phyloP scores from a whole-genome alignment of 2,113 vertebrate genomes.

The Cyprinodon variegatus region DNA sequence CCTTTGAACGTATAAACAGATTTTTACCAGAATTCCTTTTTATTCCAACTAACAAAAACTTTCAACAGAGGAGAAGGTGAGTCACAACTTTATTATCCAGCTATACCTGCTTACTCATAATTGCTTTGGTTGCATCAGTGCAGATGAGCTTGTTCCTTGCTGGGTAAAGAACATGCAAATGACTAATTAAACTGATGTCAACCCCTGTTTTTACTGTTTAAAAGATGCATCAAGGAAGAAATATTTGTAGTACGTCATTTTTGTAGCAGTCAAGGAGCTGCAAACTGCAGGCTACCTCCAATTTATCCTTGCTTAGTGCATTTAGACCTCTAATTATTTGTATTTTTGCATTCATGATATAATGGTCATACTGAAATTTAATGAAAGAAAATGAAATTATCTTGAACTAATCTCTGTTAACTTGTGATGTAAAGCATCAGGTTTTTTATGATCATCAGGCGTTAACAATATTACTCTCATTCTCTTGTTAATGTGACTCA shows the following conservation, averaged over 20 bases:
- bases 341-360: neutral
- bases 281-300: neutral
- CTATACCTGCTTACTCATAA: neutral
- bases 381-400: no score
- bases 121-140: slow-evolving; percentile 11
- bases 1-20: no score
- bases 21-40: no score
- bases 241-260: slow-evolving; percentile 11
- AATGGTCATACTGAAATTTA: no score
- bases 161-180: neutral
- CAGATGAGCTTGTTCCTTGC: slow-evolving; percentile 6
- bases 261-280: slow-evolving; percentile 1
- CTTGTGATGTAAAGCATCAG: no score
- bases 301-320: slow-evolving; percentile 6
- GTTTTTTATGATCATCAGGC: no score
- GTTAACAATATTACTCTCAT: no score
- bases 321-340: neutral
- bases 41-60: neutral
- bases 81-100: slow-evolving; percentile 1
- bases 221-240: neutral
- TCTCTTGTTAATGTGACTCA: no score
- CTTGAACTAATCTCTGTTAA: no score
- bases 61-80: neutral
- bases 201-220: no score
- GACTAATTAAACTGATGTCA: no score